phyloP scores from a whole-genome alignment of 2,797 vertebrate genomes.

The Tachyglossus aculeatus region DNA sequence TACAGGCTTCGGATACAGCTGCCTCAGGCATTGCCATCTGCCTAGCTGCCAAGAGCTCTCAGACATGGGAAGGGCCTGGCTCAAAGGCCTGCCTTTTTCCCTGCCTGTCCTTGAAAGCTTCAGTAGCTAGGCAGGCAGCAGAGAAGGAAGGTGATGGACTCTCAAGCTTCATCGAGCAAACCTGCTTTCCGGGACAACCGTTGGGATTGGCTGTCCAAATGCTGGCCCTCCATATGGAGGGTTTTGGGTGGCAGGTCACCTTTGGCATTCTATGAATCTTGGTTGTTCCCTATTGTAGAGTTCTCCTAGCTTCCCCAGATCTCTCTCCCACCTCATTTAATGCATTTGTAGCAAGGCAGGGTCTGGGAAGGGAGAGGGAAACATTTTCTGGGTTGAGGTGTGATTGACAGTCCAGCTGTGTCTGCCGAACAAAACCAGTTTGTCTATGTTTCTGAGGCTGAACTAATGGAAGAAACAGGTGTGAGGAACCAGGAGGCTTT shows the following conservation, averaged over 20 bases:
- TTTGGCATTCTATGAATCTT: not conserved
- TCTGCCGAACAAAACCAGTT: slow-evolving; percentile 45
- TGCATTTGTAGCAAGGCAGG: not conserved
- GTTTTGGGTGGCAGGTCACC: too few species aligned
- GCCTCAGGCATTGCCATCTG: too few species aligned
- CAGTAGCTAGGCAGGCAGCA: not conserved
- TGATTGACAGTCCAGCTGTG: slow-evolving; percentile 47
- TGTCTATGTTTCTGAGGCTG: not conserved
- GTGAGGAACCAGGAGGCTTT: not conserved
- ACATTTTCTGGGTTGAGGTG: not conserved
- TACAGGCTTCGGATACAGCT: too few species aligned
- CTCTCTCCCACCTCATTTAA: not conserved
- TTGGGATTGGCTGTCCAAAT: too few species aligned
- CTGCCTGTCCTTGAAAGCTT: too few species aligned
- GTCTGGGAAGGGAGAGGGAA: not conserved
- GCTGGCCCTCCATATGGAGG: too few species aligned
- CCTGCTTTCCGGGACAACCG: too few species aligned
- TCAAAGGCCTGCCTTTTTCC: too few species aligned
- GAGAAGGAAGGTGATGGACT: too few species aligned
- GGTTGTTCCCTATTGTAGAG: not conserved
- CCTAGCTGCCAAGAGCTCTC: too few species aligned
- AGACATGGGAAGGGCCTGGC: too few species aligned
- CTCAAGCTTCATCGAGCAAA: too few species aligned
- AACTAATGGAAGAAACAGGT: slow-evolving; percentile 59
- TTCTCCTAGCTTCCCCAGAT: not conserved